Base-by-base conservation (phyloP, 2,113 vertebrate species). In the Corydoras sp. region DNA sequence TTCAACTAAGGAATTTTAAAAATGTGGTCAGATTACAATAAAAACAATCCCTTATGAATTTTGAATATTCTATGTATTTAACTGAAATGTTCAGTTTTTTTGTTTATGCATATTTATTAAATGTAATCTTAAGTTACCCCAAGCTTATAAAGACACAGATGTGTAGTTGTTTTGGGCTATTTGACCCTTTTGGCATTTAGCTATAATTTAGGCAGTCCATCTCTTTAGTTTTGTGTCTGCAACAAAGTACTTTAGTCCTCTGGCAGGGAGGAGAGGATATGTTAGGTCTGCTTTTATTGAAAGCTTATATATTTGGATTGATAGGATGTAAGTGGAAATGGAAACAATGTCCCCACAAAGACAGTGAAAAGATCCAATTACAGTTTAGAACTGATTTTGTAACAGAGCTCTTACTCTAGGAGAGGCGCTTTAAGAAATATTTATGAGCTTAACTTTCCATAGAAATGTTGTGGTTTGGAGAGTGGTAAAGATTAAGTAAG, bases 291-390 rank as follows among this genome's bases (percentile, higher is more conserved):
- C 58, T 59, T 64, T 78, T 77, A 75, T 73, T 78, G 51, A 74
- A 68, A 76, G 69, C 69, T 72, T 80, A 69, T 74, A 80, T 76
- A 82, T 70, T 68, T 68, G 65, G 79, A 75, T 72, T 76, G 71
- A 80, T 72, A 72, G 65, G 49, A 58, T 74, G 71, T 76, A 79
- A 76, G 71, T 71, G 56, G 61, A 59, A 77, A 80, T 82, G 69
- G 81, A 78, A 80, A 80, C 58, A 62, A 55, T 68, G 76, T 79
- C 73, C 71, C 71, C 18, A 43, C 14, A 65, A 24, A 61, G 73
- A 76, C 62, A 67, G 64, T 11, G 18, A 49, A 58, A 24, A 68
- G 71, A 78, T 71, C 69, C 73, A 74, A 60, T 74, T 71, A 76
- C 61, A 72, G 62, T 63, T 73, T 31, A 60, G 68, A 50, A 65